A percentile compares a stretch with the other conserved stretches of the same genome.
Evolutionary conservation across 1,140 invertebrate genomes (phyloP).

Genomic region (Pseudachorutes palmiensis): DNA sequence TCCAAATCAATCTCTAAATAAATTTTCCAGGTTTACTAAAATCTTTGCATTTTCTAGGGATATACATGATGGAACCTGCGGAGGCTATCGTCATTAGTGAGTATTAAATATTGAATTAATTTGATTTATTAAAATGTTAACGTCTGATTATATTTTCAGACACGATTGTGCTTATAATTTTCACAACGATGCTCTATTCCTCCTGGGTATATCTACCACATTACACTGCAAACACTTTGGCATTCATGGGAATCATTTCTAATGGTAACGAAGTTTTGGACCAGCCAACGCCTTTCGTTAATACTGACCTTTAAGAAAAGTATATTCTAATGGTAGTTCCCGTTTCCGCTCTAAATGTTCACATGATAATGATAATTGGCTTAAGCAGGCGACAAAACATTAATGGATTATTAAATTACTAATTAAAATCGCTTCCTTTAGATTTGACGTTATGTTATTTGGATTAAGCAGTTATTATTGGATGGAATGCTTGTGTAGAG

Average conservation of each 20-base stretch:
- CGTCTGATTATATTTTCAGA: constrained; percentile 27
- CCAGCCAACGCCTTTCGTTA: not conserved
- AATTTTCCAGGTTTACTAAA: not conserved
- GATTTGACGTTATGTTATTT: no score
- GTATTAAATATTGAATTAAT: not conserved
- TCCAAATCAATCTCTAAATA: not conserved
- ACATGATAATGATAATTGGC: no score
- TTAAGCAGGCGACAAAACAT: no score
- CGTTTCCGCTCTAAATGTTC: no score
- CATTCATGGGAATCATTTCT: constrained; percentile 20
- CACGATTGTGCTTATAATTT: constrained; percentile 25
- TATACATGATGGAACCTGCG: constrained; percentile 38
- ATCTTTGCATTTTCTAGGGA: constrained; percentile 8
- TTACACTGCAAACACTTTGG: constrained; percentile 24
- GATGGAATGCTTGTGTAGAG: not conserved
- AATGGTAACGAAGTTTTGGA: no score
- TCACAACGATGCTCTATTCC: constrained; percentile 33
- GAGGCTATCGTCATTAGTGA: constrained; percentile 35
- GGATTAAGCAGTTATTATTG: not conserved
- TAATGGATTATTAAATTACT: no score
- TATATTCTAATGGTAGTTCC: no score
- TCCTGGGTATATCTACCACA: constrained; percentile 37
- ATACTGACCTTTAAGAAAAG: no score
- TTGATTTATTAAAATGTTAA: constrained; percentile 17
- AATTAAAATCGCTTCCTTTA: no score